Evolutionary conservation across 1,140 invertebrate species (phyloP).

Genomic region (Drosophila nikananu): DNA sequence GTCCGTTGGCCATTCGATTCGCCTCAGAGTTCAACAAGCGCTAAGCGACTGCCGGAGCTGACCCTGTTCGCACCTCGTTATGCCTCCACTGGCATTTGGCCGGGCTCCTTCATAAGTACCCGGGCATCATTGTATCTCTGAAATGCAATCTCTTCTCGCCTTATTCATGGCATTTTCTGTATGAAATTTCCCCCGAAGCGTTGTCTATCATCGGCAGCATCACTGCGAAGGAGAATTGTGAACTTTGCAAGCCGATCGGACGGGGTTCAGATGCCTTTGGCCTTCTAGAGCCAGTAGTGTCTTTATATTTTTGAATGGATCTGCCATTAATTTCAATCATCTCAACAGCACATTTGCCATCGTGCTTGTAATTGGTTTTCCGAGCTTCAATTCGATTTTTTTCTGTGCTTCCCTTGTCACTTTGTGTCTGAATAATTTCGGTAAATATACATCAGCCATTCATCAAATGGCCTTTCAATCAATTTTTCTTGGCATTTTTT

Average conservation of each 20-base stretch:
- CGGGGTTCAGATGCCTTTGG: constrained; percentile 34
- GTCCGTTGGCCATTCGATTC: constrained; percentile 8
- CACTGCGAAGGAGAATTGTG: constrained; percentile 35
- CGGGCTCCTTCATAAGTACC: constrained; percentile 27
- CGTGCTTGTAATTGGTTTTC: constrained; percentile 33
- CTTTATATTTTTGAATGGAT: constrained; percentile 43
- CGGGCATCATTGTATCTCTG: constrained; percentile 5
- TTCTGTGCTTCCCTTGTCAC: constrained; percentile 29
- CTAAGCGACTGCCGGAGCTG: constrained; percentile 41
- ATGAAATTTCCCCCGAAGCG: constrained; percentile 69
- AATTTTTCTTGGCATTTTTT: constrained; percentile 38
- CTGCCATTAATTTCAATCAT: constrained; percentile 64
- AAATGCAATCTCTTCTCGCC: constrained; percentile 40
- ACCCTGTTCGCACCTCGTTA: constrained; percentile 75
- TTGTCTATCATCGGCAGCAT: constrained; percentile 67
- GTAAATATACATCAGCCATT: constrained; percentile 6
- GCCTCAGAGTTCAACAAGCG: constrained; percentile 25
- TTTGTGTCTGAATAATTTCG: constrained; percentile 19
- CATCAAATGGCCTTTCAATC: constrained; percentile 53
- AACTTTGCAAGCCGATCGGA: constrained; percentile 46
- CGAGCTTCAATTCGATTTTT: neutral
- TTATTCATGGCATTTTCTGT: constrained; percentile 63
- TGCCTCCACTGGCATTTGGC: constrained; percentile 50
- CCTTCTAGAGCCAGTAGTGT: constrained; percentile 25
- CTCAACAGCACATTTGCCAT: constrained; percentile 30